Conservation (phyloP, 2,113 vertebrate genomes). For the Microtus montanus region DNA sequence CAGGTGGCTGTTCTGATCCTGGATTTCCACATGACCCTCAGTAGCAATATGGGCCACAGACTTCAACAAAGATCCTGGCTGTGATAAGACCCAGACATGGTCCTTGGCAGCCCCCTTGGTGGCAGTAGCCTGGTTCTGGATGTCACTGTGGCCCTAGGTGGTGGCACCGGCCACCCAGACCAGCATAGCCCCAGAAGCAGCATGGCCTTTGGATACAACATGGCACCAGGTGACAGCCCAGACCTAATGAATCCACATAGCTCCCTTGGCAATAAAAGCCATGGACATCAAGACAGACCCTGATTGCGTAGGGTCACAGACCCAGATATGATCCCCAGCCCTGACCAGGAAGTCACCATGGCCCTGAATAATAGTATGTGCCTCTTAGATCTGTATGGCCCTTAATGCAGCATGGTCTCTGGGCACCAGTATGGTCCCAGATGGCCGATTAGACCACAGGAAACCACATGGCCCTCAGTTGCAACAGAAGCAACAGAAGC, state of each 20-base stretch:
- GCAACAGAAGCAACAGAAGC: not conserved
- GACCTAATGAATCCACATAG: not conserved
- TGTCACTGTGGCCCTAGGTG: not conserved
- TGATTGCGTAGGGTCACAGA: not conserved
- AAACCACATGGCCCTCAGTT: not conserved
- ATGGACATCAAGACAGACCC: not conserved
- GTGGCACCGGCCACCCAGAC: not conserved
- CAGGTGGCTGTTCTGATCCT: too few species aligned
- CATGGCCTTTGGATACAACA: too few species aligned
- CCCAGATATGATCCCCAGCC: not conserved
- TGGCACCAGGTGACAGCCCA: not conserved
- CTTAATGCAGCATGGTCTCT: not conserved
- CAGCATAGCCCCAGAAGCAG: not conserved
- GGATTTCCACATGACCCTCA: too few species aligned
- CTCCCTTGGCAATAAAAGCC: not conserved
- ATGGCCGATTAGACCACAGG: not conserved
- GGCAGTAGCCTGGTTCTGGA: too few species aligned
- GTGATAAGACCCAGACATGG: too few species aligned
- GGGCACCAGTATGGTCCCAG: not conserved
- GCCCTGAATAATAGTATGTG: not conserved
- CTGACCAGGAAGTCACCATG: not conserved
- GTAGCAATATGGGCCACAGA: too few species aligned
- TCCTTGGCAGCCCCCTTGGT: too few species aligned
- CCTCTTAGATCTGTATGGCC: not conserved
- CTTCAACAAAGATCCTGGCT: too few species aligned